Evolutionary conservation across 37 sponge, comb jelly and placozoan species (phyloP), one percentile per base, ranked within the genome.

Genomic region (Oopsacas minuta): DNA sequence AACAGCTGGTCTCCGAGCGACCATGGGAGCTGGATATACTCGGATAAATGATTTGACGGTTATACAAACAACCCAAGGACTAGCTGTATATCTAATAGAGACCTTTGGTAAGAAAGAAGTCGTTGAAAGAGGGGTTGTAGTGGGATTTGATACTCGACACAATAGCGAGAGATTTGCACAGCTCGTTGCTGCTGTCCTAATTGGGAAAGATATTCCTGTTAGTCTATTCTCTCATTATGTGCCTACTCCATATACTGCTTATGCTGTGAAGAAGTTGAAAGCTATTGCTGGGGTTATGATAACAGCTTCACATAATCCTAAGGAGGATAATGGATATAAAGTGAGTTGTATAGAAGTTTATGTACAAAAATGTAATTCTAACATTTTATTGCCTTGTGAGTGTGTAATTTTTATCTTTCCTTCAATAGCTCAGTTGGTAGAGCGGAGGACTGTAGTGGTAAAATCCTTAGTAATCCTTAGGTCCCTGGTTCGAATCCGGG

Each of bases 261-360:
- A 88, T 90, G 93, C 92, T 52, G 89, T 95, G 83, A 84, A 61
- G 53, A 83, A 83, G 34, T 94, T 86, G 82, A 81, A 86, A 8
- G 86, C 88, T 84, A 84, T 89, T 1, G 94, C 93, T 36, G 99
- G 99, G 10, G 86, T 99, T 39, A 95, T 95, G 91, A 87, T 99
- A 22, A 99, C 99, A 38, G 99, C 99, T 1, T 99, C 99, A 32
- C 99, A 99, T 86, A 99, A 99, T 83, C 99, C 99, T 15, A 99
- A 99, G 53, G 87, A 93, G 46, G 94, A 99, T 86, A 99, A 99
- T 61, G 99, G 99, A 20, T 99, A 99, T 87, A 99, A 99, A 49
- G 99, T 89, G 38, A 85, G 81, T 12, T 37, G 32, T 38, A 25
- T n/a, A n/a, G n/a, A n/a, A n/a, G n/a, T n/a, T n/a, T n/a, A n/a